Conservation (phyloP, 2,797 vertebrate genomes). For the Babyrousa celebensis region DNA sequence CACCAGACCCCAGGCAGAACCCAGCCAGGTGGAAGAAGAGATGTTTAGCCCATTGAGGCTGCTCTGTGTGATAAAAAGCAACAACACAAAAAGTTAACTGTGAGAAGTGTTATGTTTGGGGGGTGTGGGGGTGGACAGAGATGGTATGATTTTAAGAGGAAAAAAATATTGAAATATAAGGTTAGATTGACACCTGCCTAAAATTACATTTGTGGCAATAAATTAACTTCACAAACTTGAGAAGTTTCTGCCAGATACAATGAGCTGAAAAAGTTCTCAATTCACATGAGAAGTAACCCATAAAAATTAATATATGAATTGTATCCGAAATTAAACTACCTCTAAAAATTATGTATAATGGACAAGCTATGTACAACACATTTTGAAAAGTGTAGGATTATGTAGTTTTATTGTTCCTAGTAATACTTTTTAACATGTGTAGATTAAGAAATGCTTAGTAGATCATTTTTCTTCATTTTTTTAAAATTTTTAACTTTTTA, state of each 20-base stretch:
- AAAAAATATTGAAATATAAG: constrained; percentile 12
- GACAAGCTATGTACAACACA: background rate
- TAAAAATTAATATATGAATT: constrained; percentile 47
- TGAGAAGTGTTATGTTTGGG: background rate
- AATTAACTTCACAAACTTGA: background rate
- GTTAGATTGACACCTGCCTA: constrained; percentile 33
- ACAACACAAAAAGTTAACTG: background rate
- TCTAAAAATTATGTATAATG: background rate
- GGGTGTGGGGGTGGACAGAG: too few relatives aligned
- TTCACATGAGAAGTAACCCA: constrained; percentile 52
- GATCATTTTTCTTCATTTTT: background rate
- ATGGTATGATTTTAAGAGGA: background rate
- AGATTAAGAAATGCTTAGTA: constrained; percentile 44
- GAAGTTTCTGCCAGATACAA: constrained; percentile 31
- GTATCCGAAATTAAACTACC: constrained; percentile 33
- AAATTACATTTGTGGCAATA: constrained; percentile 63
- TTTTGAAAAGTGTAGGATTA: constrained; percentile 33
- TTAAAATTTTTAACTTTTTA: too few relatives aligned
- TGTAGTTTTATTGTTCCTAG: constrained; percentile 13
- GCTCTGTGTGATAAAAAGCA: background rate
- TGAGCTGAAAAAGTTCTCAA: constrained; percentile 24
- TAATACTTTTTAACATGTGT: background rate
- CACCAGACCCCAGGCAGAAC: background rate
- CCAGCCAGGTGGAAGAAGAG: background rate
- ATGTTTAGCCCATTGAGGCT: background rate